Conservation (phyloP, 2,888 invertebrate genomes). For the Cinara cedri region DNA sequence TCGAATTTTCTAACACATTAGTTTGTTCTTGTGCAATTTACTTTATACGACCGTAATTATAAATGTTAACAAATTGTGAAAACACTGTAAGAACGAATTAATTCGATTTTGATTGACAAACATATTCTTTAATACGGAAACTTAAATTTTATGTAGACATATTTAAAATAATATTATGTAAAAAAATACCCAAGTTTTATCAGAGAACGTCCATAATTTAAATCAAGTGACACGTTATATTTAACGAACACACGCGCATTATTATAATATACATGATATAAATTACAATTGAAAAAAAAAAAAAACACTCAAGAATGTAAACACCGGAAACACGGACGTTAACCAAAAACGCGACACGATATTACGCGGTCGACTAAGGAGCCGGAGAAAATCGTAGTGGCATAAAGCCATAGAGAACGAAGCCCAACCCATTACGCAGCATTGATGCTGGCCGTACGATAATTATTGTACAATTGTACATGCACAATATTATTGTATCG, state of each 20-base stretch:
- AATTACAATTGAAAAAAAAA: not conserved
- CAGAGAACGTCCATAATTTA: not conserved
- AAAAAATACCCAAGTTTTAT: not conserved
- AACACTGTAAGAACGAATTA: too few relatives aligned
- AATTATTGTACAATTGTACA: conserved; percentile 33
- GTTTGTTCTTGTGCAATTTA: too few relatives aligned
- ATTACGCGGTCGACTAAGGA: conserved; percentile 25
- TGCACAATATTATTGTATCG: not conserved
- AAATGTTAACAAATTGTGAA: too few relatives aligned
- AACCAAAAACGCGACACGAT: not conserved
- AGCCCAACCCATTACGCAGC: conserved; percentile 38
- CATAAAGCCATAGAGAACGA: not conserved
- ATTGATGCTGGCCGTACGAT: conserved; percentile 33
- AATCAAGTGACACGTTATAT: not conserved
- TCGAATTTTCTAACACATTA: not conserved
- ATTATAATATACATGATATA: not conserved
- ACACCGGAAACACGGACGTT: not conserved
- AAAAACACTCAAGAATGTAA: not conserved
- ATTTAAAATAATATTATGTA: not conserved
- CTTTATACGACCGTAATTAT: too few relatives aligned
- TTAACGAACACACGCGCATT: too few relatives aligned
- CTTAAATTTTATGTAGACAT: not conserved
- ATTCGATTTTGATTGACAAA: too few relatives aligned
- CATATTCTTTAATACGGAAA: too few relatives aligned
- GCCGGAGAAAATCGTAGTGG: conserved; percentile 30